Evolutionary conservation across 2,113 vertebrate genomes (phyloP).

Genomic region (Brachirus orientalis): DNA sequence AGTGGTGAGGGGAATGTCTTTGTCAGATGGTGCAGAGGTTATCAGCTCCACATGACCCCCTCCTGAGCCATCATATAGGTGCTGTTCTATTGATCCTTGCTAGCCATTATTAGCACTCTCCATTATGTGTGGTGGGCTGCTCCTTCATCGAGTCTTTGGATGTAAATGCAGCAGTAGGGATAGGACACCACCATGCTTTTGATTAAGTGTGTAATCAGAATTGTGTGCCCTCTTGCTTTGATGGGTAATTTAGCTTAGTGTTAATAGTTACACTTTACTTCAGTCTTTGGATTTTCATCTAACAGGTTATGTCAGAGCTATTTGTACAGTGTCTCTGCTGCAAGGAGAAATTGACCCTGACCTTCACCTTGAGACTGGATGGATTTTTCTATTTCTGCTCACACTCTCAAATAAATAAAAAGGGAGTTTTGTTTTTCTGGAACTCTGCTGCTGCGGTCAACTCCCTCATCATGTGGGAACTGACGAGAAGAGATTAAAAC

Average conservation of each 20-base stretch:
- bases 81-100: constrained; percentile 59
- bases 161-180: constrained; percentile 41
- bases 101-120: constrained; percentile 60
- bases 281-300: too few relatives aligned
- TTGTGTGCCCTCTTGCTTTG: too few relatives aligned
- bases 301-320: too few relatives aligned
- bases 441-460: constrained; percentile 58
- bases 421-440: constrained; percentile 2
- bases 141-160: constrained; percentile 27
- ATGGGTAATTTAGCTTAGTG: too few relatives aligned
- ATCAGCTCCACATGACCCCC: constrained; percentile 45
- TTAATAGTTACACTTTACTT: too few relatives aligned
- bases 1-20: constrained; percentile 33
- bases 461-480: constrained; percentile 38
- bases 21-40: constrained; percentile 53
- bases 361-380: not conserved
- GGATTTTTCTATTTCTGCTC: constrained; percentile 12
- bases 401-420: constrained; percentile 15
- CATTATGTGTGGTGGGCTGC: constrained; percentile 40
- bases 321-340: too few relatives aligned
- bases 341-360: constrained; percentile 26
- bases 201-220: too few relatives aligned
- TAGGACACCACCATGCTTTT: constrained; percentile 14
- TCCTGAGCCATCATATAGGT: constrained; percentile 28
- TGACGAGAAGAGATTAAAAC: not conserved